Conservation (phyloP, 1,140 invertebrate genomes). For the Drosophila ogumai region DNA sequence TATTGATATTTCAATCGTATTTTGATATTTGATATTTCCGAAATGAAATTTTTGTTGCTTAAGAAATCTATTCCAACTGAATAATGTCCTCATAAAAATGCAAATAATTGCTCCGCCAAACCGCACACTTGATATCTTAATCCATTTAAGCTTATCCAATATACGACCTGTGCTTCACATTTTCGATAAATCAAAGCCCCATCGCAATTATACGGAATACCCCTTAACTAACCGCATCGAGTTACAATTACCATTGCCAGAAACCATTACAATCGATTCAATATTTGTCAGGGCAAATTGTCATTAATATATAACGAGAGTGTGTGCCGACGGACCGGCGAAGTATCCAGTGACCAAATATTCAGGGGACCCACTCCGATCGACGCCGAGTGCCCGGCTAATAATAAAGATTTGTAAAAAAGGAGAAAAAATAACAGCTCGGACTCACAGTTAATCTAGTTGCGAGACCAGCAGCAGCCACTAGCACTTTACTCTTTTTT, state of each 20-base stretch:
- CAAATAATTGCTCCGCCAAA: too few relatives aligned
- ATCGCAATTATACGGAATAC: constrained; percentile 38
- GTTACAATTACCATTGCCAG: constrained; percentile 57
- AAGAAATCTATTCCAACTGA: neutral
- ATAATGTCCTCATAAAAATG: neutral
- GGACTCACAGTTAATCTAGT: constrained; percentile 73
- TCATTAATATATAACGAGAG: constrained; percentile 56
- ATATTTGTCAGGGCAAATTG: constrained; percentile 62
- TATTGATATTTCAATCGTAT: too few relatives aligned
- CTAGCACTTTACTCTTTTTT: constrained; percentile 40
- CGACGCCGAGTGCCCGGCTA: constrained; percentile 57
- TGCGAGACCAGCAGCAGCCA: constrained; percentile 56
- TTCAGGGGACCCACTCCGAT: constrained; percentile 3
- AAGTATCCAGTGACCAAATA: constrained; percentile 28
- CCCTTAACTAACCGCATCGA: constrained; percentile 47
- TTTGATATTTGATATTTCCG: neutral
- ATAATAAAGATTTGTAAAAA: constrained; percentile 67
- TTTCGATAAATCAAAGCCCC: constrained; percentile 29
- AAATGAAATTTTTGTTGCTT: neutral
- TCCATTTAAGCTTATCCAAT: constrained; percentile 20
- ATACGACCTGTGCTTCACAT: constrained; percentile 24
- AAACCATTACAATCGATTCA: constrained; percentile 59
- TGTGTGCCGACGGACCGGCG: constrained; percentile 11
- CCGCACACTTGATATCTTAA: constrained; percentile 14
- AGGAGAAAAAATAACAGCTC: constrained; percentile 49